phyloP scores from a whole-genome alignment of 2,888 invertebrate genomes.

The Prenolepis imparis region DNA sequence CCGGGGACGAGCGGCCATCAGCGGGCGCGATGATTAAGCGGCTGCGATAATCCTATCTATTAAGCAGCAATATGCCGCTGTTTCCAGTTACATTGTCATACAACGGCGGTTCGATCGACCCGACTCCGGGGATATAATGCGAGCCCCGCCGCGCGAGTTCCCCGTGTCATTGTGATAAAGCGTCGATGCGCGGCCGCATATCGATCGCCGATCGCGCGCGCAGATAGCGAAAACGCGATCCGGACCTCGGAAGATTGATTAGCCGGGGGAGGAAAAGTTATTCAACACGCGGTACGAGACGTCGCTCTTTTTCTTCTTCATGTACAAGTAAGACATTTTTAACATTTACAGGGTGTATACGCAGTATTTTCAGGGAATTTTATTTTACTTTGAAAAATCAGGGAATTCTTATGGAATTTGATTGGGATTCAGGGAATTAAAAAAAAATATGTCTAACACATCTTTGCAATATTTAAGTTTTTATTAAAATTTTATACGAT shows the following conservation, averaged over 20 bases:
- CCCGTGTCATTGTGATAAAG: conserved; percentile 46
- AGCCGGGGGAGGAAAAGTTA: conserved; percentile 7
- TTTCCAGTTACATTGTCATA: conserved; percentile 64
- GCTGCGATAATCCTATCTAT: conserved; percentile 71
- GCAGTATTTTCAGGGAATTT: no score
- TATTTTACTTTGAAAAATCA: no score
- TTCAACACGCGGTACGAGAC: conserved; percentile 34
- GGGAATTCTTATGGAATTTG: no score
- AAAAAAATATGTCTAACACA: no score
- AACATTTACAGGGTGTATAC: no score
- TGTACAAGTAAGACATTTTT: no score
- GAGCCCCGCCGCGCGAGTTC: conserved; percentile 11
- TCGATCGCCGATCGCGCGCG: conserved; percentile 32
- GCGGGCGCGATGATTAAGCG: conserved; percentile 67
- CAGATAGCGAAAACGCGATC: conserved; percentile 42
- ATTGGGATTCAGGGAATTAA: no score
- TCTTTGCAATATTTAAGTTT: no score
- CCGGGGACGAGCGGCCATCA: conserved; percentile 45
- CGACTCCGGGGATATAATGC: conserved; percentile 9
- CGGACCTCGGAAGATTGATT: conserved; percentile 39
- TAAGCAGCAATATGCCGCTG: conserved; percentile 66
- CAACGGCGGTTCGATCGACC: conserved; percentile 44
- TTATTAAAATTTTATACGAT: no score
- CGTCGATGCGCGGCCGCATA: conserved; percentile 23
- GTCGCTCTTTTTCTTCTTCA: no score